A percentile compares a stretch with the other conserved stretches of the same genome.
These are phyloP conservation scores for Dione juno DNA, from an alignment of 2,888 invertebrate species.

Conservation along the genomic window DNA sequence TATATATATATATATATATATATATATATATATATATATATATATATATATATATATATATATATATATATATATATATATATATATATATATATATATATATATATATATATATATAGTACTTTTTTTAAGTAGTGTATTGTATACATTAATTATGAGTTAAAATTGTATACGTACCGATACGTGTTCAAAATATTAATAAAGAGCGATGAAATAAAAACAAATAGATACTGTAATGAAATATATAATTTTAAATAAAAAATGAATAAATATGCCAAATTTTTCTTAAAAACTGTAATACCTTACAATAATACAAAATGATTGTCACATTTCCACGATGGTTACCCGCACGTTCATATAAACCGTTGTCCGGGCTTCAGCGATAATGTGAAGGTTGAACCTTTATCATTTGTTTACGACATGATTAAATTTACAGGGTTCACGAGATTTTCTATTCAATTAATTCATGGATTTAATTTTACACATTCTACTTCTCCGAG, in stretches of 20 bases:
- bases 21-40: too few relatives aligned
- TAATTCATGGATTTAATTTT: conserved; percentile 54
- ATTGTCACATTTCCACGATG: conserved; percentile 66
- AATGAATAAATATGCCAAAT: neutral
- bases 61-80: too few relatives aligned
- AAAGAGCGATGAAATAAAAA: too few relatives aligned
- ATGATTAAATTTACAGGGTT: conserved; percentile 79
- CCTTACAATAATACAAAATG: neutral
- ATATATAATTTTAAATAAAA: neutral
- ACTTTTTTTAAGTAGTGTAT: too few relatives aligned
- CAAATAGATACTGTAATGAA: neutral
- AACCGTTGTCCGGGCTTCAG: conserved; percentile 69
- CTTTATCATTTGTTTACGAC: conserved; percentile 77
- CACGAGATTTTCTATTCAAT: conserved; percentile 66
- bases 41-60: too few relatives aligned
- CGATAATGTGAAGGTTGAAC: conserved; percentile 73
- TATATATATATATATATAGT: too few relatives aligned
- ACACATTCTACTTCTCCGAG: conserved; percentile 32
- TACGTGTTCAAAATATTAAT: too few relatives aligned
- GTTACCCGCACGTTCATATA: conserved; percentile 79
- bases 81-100: too few relatives aligned
- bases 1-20: too few relatives aligned
- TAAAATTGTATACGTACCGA: too few relatives aligned
- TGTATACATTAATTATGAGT: too few relatives aligned
- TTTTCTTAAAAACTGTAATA: neutral